These are phyloP conservation scores for Meandrusa payeni DNA, from an alignment of 2,888 invertebrate species.

Conservation along the genomic window DNA sequence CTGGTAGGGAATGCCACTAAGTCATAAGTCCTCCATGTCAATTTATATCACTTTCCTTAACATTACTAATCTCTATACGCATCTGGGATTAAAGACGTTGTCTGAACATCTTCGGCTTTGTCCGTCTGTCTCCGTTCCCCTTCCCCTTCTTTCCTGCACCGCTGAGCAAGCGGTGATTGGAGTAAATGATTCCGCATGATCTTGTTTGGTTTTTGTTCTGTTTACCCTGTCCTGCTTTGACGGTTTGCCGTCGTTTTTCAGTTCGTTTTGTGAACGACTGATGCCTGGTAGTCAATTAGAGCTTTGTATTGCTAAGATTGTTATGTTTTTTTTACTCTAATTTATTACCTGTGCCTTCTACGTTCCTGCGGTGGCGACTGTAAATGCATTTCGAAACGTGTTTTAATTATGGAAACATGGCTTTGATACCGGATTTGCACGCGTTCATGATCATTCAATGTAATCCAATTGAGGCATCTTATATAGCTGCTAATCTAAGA, in stretches of 20 bases:
- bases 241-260: constrained; percentile 44
- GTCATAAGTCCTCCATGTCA: too few species aligned
- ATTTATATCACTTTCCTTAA: background rate
- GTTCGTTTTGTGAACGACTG: constrained; percentile 42
- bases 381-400: too few species aligned
- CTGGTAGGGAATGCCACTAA: too few species aligned
- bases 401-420: too few species aligned
- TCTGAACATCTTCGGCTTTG: constrained; percentile 49
- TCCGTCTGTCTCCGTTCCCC: constrained; percentile 44
- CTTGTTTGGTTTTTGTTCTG: constrained; percentile 70
- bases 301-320: constrained; percentile 25
- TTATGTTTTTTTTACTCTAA: constrained; percentile 21
- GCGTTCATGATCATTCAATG: too few species aligned
- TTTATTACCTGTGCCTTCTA: constrained; percentile 12
- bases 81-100: constrained; percentile 29
- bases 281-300: constrained; percentile 61
- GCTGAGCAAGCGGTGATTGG: constrained; percentile 51
- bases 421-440: too few species aligned
- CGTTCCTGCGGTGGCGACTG: too few species aligned
- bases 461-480: too few species aligned
- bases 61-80: constrained; percentile 26
- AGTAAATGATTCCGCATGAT: constrained; percentile 76
- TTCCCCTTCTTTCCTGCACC: constrained; percentile 29
- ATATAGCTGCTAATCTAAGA: too few species aligned
- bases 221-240: constrained; percentile 59